Base-by-base conservation (phyloP, 2,888 invertebrate genomes). In the Choristoneura rosaceana region DNA sequence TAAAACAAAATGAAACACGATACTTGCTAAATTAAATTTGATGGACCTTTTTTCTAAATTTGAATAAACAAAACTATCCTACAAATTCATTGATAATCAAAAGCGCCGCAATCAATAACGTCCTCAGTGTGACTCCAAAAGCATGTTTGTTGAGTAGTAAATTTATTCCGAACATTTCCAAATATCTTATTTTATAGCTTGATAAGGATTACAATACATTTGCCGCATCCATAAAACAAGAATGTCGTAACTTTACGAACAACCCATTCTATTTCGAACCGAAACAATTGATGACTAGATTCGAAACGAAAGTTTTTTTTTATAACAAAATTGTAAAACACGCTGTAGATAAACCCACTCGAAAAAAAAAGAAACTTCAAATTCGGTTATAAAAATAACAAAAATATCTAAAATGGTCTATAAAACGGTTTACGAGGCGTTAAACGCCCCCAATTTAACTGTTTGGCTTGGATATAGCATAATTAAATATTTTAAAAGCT, bases 401-500 rank as follows among this genome's bases (percentile, higher is more conserved):
- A 64, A 64, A 64, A 50, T 64, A 34, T 34, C 64, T 50, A 50
- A 50, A 50, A 50, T 34, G 15, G 64, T 15, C 50, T 15, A 50
- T 50, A 15, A 64, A 64, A 50, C 47, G 50, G 64, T 64, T 64
- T 64, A 64, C 64, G 64, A 64, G 64, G 47, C 33, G 64, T 47
- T 64, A 64, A 64, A 50, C 47, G 50, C 34, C 50, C 55, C 50
- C 47, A 64, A 34, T 50, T 64, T 50, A 64, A 64, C 64, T 50
- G 34, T 64, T 34, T 7, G 34, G 34, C 33, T 64, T 64, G n/a
- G 33, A 64, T 33, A 64, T 50, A 34, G 62, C 64, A 33, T 64
- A 64, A 64, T 64, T 64, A 64, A 64, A 50, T 64, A 64, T 64
- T 64, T 45, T 47, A 64, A 33, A 64, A n/a, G 63, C 63, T n/a